Evolutionary conservation across 2,797 vertebrate genomes (phyloP).

Genomic region (Manis pentadactyla): DNA sequence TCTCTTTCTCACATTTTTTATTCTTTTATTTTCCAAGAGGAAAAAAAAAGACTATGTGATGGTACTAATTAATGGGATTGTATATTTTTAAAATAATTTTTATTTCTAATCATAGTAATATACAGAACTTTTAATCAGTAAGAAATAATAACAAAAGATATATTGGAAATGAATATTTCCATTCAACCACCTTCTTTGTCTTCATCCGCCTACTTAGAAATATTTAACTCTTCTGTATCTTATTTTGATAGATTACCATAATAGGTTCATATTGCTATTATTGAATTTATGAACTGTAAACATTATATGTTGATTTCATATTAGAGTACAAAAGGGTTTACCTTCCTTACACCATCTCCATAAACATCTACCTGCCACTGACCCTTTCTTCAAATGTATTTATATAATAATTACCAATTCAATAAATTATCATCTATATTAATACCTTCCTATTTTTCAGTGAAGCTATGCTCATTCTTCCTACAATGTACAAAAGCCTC

Average conservation of each 20-base stretch:
- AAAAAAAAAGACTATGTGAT: neutral
- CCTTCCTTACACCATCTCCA: neutral
- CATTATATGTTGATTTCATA: neutral
- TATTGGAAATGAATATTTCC: neutral
- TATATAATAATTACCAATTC: neutral
- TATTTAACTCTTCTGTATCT: neutral
- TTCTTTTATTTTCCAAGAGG: neutral
- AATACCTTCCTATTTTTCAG: neutral
- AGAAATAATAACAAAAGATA: neutral
- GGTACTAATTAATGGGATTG: neutral
- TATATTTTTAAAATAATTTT: neutral
- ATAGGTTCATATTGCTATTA: neutral
- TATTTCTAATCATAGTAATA: neutral
- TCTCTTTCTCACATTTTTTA: neutral
- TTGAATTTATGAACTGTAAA: neutral
- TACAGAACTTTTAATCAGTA: neutral
- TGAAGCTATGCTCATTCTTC: neutral
- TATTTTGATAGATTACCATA: neutral
- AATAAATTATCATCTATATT: neutral
- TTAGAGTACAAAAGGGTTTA: neutral
- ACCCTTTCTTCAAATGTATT: neutral
- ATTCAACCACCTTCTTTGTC: neutral
- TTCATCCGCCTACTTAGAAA: neutral
- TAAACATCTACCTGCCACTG: neutral
- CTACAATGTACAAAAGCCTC: neutral